Percentiles rank a stretch among this genome's conserved stretches.
Evolutionary conservation across 2,113 vertebrate genomes (phyloP).

Genomic region (Oreochromis aureus): DNA sequence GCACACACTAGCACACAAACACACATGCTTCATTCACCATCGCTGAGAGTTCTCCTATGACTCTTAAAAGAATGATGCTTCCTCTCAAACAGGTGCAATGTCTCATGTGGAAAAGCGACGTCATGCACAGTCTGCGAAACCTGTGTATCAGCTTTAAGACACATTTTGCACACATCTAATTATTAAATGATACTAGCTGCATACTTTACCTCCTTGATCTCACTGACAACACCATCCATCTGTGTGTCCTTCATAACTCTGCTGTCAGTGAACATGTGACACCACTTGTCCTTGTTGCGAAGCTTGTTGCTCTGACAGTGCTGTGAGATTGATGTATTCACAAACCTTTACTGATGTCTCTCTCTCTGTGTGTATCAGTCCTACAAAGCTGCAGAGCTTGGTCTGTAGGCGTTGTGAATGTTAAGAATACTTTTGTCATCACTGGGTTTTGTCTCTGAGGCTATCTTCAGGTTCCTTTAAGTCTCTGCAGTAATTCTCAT

Average conservation of each 20-base stretch:
- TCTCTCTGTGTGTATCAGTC: neutral
- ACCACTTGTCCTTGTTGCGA: conserved; percentile 32
- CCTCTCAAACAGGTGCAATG: neutral
- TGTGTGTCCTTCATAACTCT: conserved; percentile 28
- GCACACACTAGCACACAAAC: neutral
- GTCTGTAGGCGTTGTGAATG: neutral
- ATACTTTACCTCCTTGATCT: conserved; percentile 6
- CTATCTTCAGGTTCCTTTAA: neutral
- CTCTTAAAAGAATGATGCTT: neutral
- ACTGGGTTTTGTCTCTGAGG: neutral
- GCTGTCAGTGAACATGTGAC: conserved; percentile 25
- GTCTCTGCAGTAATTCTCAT: conserved; percentile 14
- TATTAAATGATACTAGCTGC: neutral
- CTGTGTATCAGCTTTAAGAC: neutral
- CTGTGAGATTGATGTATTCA: conserved; percentile 38
- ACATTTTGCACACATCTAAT: neutral
- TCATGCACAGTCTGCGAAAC: neutral
- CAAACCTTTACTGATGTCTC: conserved; percentile 37
- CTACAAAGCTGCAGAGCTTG: neutral
- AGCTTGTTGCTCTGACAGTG: conserved; percentile 14
- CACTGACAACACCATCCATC: conserved; percentile 19
- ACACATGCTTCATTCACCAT: neutral
- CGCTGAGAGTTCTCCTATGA: neutral
- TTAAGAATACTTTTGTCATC: neutral
- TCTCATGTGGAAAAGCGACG: neutral